phyloP scores from a whole-genome alignment of 2,113 vertebrate genomes.

The human region DNA sequence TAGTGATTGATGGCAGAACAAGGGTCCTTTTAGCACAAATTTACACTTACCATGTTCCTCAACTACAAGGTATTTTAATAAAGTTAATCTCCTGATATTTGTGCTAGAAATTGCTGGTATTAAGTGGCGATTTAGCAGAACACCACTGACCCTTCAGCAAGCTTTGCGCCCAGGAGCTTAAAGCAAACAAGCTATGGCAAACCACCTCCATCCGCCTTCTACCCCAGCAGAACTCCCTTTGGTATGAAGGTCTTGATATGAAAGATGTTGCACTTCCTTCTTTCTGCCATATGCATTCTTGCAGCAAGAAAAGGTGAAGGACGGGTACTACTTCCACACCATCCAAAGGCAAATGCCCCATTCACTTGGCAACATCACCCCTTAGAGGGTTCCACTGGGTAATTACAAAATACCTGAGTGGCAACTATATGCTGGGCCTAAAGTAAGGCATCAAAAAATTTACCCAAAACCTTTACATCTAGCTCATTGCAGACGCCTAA shows the following conservation, averaged over 20 bases:
- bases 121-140: background rate
- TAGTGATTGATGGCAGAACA: background rate
- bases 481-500: background rate
- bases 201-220: background rate
- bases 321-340: constrained; percentile 42
- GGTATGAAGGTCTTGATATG: constrained; percentile 30
- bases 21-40: background rate
- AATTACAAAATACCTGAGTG: constrained; percentile 57
- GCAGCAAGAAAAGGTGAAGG: constrained; percentile 68
- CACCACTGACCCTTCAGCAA: background rate
- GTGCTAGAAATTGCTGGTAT: background rate
- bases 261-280: constrained; percentile 48
- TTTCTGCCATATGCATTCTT: constrained; percentile 63
- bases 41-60: background rate
- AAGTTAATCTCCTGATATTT: background rate
- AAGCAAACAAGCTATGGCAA: background rate
- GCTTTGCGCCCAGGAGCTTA: background rate
- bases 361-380: constrained; percentile 64
- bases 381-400: constrained; percentile 45
- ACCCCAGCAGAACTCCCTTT: background rate
- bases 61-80: background rate
- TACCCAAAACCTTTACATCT: constrained; percentile 38
- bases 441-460: constrained; percentile 66
- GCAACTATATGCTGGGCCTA: constrained; percentile 32
- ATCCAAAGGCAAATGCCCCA: constrained; percentile 61